phyloP scores from a whole-genome alignment of 1,140 invertebrate species.

The Macrobrachium rosenbergii region DNA sequence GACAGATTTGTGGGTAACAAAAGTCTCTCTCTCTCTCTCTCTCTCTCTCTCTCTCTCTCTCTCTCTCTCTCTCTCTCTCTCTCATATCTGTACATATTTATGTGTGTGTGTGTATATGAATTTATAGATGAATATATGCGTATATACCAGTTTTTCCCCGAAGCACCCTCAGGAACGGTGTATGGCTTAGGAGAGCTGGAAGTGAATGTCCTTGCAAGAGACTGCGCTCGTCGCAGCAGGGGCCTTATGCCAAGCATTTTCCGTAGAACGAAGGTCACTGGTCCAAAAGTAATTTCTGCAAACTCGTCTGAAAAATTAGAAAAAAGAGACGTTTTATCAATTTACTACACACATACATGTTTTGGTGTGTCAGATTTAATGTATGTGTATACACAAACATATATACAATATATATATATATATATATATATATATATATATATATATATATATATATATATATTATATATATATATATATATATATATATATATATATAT shows the following conservation, averaged over 20 bases:
- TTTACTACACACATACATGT: too few relatives aligned
- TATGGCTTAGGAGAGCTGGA: slow-evolving; percentile 14
- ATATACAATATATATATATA: slow-evolving; percentile 69
- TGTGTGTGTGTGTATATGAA: neutral
- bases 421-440: slow-evolving; percentile 16
- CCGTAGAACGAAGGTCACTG: too few relatives aligned
- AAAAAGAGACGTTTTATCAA: too few relatives aligned
- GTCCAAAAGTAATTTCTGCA: too few relatives aligned
- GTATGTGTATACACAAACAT: neutral
- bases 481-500: slow-evolving; percentile 16
- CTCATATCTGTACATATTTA: neutral
- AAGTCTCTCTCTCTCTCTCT: too few relatives aligned
- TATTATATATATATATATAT: slow-evolving; percentile 19
- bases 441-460: slow-evolving; percentile 29
- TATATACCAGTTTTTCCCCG: slow-evolving; percentile 29
- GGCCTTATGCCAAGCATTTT: neutral
- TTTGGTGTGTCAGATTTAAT: too few relatives aligned
- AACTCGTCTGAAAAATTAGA: too few relatives aligned
- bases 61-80: too few relatives aligned
- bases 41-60: too few relatives aligned
- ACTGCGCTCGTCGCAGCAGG: neutral
- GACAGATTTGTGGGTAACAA: too few relatives aligned
- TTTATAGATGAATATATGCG: neutral
- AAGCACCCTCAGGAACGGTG: slow-evolving; percentile 15
- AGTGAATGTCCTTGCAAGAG: neutral